Evolutionary conservation across 2,888 invertebrate genomes (phyloP), one percentile per base, ranked within the genome.

Genomic region (Siphlonurus alternatus): DNA sequence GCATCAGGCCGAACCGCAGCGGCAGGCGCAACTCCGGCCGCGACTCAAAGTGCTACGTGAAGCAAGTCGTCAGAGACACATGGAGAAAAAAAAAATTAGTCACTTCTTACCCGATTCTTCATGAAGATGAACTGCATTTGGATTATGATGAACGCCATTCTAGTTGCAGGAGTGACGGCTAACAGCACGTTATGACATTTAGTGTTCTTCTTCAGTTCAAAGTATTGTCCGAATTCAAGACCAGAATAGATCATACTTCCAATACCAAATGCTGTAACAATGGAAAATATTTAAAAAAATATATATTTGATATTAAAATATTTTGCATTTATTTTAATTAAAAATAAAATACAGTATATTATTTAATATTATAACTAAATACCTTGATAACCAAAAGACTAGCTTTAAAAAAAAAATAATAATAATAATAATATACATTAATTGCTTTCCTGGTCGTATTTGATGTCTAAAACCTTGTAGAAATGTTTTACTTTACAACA

Each of bases 121-220:
- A 86, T 81, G 73, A 87, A 86, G 69, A 87, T 83, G 72, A 86
- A 87, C 70, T 87, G 82, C 65, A 87, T 83, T 73, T 87, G 86
- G 60, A 82, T 80, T 67, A 87, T 83, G 68, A 83, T 80, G 74
- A 84, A 87, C 65, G 81, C 73, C 71, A 86, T 82, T 63, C 84
- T 78, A 18, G 83, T 75, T 0, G 80, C 77, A 1, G 86, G 85
- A 62, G 84, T 82, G 53, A 84, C 72, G n/a, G 83, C 85, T 20
- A 82, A 78, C 65, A 85, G 76, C 53, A 81, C 74, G 68, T 82
- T 76, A 70, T 80, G 80, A 70, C 85, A 85, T 70, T 81, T 79
- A 0, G 82, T 79, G 51, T 81, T 79, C 2, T 74, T 74, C 59
- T 76, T 73, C 63, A 83, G 76, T 71, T 87, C 86, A 71, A 86